phyloP scores from a whole-genome alignment of 2,888 invertebrate genomes.

The Pheosia gnoma region DNA sequence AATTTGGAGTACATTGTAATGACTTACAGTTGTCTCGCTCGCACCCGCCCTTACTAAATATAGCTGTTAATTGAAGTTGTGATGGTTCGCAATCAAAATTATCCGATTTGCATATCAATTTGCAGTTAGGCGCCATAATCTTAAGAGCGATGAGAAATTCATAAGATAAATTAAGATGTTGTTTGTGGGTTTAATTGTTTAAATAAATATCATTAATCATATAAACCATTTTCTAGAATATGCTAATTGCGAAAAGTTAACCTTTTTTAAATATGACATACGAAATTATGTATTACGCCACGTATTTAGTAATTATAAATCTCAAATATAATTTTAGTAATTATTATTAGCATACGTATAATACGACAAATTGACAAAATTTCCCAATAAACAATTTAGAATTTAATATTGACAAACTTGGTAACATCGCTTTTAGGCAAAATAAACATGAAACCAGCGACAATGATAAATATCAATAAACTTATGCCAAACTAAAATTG shows the following conservation, averaged over 20 bases:
- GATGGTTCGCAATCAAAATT: constrained; percentile 21
- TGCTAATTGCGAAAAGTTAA: neutral
- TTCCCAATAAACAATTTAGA: constrained; percentile 13
- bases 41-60: constrained; percentile 36
- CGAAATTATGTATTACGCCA: neutral
- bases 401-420: constrained; percentile 23
- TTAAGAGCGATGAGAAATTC: constrained; percentile 12
- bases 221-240: neutral
- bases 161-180: constrained; percentile 7
- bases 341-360: too few relatives aligned
- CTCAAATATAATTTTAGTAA: too few relatives aligned
- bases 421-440: constrained; percentile 11
- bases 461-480: constrained; percentile 29
- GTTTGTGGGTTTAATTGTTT: constrained; percentile 7
- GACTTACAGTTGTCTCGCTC: constrained; percentile 37
- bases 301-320: too few relatives aligned
- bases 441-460: constrained; percentile 20
- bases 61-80: constrained; percentile 29
- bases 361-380: neutral
- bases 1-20: constrained; percentile 50
- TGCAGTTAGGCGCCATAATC: constrained; percentile 18
- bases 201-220: neutral
- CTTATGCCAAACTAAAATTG: constrained; percentile 19
- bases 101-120: constrained; percentile 26
- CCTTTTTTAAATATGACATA: neutral